Evolutionary conservation across 2,888 invertebrate genomes (phyloP).

Genomic region (Argyresthia goedartella): DNA sequence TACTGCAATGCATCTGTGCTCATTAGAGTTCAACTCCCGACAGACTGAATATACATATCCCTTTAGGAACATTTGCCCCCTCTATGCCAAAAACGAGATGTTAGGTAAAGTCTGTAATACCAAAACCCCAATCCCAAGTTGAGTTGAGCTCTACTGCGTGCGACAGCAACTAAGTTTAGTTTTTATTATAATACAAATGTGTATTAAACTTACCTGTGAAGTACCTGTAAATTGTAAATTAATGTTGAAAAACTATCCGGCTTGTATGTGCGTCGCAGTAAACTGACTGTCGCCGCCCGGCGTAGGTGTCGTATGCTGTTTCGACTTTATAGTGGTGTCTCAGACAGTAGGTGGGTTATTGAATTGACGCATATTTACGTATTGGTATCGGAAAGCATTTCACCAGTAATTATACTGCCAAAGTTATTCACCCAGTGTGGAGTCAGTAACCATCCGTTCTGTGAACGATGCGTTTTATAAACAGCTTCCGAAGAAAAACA

Average conservation of each 20-base stretch:
- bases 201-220: constrained; percentile 63
- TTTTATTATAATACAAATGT: constrained; percentile 38
- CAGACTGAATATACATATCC: constrained; percentile 36
- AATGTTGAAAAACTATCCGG: constrained; percentile 37
- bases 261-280: constrained; percentile 54
- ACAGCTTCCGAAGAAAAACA: constrained; percentile 56
- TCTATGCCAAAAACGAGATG: constrained; percentile 27
- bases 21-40: constrained; percentile 57
- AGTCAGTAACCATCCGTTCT: constrained; percentile 64
- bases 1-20: constrained; percentile 64
- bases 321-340: constrained; percentile 46
- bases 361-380: constrained; percentile 43
- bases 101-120: constrained; percentile 23
- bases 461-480: constrained; percentile 60
- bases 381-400: constrained; percentile 37
- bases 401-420: constrained; percentile 64
- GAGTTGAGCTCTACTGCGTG: constrained; percentile 64
- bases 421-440: constrained; percentile 63
- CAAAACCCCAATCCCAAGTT: constrained; percentile 5
- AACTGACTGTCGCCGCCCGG: constrained; percentile 41
- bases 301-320: constrained; percentile 57
- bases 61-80: constrained; percentile 18
- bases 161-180: constrained; percentile 53
- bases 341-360: constrained; percentile 44
- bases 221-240: constrained; percentile 70